phyloP scores from a whole-genome alignment of 2,797 vertebrate genomes.

The Poliocrania exsul region DNA sequence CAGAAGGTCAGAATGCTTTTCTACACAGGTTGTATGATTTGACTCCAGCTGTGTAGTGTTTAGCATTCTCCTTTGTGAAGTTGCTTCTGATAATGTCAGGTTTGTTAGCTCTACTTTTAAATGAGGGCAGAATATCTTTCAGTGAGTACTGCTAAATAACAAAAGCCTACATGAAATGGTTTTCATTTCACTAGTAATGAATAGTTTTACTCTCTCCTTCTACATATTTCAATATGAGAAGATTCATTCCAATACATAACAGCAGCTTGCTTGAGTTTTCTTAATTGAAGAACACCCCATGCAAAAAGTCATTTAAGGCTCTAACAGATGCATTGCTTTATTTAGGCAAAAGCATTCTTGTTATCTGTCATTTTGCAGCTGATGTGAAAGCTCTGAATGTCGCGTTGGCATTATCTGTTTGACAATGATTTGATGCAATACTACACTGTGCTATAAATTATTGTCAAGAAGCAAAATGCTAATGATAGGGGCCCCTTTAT shows the following conservation, averaged over 20 bases:
- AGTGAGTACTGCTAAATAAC: background rate
- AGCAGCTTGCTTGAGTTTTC: background rate
- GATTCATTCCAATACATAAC: background rate
- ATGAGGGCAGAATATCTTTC: background rate
- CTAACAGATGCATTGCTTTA: conserved; percentile 43
- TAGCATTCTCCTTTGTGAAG: background rate
- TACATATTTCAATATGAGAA: background rate
- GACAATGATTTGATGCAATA: conserved; percentile 60
- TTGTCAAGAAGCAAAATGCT: conserved; percentile 71
- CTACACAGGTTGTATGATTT: background rate
- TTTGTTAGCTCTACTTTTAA: background rate
- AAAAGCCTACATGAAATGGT: background rate
- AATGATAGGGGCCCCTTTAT: conserved; percentile 70
- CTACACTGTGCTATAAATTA: conserved; percentile 66
- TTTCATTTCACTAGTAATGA: conserved; percentile 12
- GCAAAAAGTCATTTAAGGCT: conserved; percentile 18
- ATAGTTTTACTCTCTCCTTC: background rate
- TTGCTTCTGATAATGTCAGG: background rate
- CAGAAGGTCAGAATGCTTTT: background rate
- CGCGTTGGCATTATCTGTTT: conserved; percentile 63
- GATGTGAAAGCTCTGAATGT: conserved; percentile 57
- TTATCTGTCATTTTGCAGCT: conserved; percentile 59
- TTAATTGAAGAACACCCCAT: conserved; percentile 4
- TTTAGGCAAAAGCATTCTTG: conserved; percentile 56
- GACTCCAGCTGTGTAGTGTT: background rate